Conservation (phyloP, 2,888 invertebrate genomes). For the Meliscaeva auricollis region DNA sequence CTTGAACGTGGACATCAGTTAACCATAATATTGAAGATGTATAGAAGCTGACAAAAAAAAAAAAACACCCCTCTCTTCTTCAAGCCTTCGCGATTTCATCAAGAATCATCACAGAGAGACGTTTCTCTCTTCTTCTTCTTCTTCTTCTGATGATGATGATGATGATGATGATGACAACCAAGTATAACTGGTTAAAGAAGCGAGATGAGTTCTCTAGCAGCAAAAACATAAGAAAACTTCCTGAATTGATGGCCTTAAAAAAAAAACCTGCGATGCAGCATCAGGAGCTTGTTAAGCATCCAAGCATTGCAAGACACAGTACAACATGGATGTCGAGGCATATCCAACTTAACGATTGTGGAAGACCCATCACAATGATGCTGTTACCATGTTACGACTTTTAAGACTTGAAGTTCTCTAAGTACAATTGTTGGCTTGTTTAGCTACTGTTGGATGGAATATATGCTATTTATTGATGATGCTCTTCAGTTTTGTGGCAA, state of each 20-base stretch:
- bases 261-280: slow-evolving; percentile 65
- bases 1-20: slow-evolving; percentile 64
- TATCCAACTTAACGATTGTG: slow-evolving; percentile 7
- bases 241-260: slow-evolving; percentile 61
- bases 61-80: background rate
- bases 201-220: slow-evolving; percentile 7
- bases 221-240: slow-evolving; percentile 45
- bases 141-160: background rate
- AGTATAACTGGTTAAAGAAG: slow-evolving; percentile 42
- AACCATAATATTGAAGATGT: slow-evolving; percentile 17
- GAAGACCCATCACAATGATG: slow-evolving; percentile 37
- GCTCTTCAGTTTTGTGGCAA: background rate
- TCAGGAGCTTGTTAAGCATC: slow-evolving; percentile 45
- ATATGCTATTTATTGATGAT: slow-evolving; percentile 46
- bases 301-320: background rate
- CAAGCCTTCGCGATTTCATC: slow-evolving; percentile 50
- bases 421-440: slow-evolving; percentile 64
- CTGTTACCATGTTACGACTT: slow-evolving; percentile 42
- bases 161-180: slow-evolving; percentile 56
- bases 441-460: slow-evolving; percentile 58
- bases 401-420: slow-evolving; percentile 22
- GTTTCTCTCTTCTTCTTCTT: too few relatives aligned
- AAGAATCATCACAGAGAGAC: background rate
- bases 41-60: slow-evolving; percentile 5
- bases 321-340: background rate